phyloP scores from a whole-genome alignment of 2,888 invertebrate genomes.

The Microctonus aethiopoides region DNA sequence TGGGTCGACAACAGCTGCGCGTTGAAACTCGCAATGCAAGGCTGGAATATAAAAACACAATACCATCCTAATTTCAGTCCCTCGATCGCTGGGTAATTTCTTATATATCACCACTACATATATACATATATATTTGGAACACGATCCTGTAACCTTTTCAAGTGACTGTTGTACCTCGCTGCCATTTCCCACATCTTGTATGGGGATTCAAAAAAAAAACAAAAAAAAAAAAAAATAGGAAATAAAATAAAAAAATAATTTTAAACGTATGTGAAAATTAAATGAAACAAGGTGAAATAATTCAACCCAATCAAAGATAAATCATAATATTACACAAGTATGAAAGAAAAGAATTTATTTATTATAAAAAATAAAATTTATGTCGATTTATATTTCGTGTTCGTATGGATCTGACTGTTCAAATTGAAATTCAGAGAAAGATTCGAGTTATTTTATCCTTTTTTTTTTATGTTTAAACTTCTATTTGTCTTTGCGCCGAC shows the following conservation, averaged over 20 bases:
- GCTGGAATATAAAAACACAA: conserved; percentile 52
- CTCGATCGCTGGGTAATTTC: conserved; percentile 37
- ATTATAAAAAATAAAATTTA: conserved; percentile 16
- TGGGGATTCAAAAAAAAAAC: not conserved
- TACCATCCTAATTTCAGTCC: conserved; percentile 52
- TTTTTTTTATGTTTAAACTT: conserved; percentile 22
- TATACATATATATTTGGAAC: not conserved
- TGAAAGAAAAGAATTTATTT: conserved; percentile 20
- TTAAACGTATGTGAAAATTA: conserved; percentile 12
- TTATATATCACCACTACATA: not conserved
- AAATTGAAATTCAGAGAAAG: conserved; percentile 34
- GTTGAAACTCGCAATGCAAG: conserved; percentile 46
- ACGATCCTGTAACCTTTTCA: conserved; percentile 23
- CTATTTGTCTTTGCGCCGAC: conserved; percentile 34
- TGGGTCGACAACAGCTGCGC: conserved; percentile 53
- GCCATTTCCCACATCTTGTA: not conserved
- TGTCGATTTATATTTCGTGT: not conserved
- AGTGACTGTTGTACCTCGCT: conserved; percentile 2
- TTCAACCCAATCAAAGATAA: not conserved
- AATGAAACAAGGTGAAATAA: not conserved
- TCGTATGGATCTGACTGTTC: not conserved
- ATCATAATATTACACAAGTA: not conserved
- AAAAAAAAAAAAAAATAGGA: too few species aligned
- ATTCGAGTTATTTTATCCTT: conserved; percentile 14
- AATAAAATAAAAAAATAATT: too few species aligned